These are phyloP conservation scores for Hippocampus barbouri DNA, from an alignment of 2,113 vertebrate species.

Conservation along the genomic window DNA sequence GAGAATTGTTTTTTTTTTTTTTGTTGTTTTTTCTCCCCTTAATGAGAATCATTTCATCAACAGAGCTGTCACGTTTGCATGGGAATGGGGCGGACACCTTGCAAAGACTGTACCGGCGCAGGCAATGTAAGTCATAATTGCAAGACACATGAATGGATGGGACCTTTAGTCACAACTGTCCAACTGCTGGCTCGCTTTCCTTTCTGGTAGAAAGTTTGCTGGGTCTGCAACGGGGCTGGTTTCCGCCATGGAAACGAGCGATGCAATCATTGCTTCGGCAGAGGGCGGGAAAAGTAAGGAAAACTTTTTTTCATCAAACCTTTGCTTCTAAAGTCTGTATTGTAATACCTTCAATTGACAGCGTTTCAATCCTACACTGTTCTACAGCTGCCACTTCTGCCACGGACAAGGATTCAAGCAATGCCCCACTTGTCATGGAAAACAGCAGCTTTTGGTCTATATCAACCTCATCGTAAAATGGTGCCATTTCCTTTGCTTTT, in stretches of 20 bases:
- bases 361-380: background rate
- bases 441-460: constrained; percentile 66
- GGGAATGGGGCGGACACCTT: constrained; percentile 67
- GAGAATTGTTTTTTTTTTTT: background rate
- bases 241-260: constrained; percentile 26
- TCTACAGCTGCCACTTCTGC: constrained; percentile 62
- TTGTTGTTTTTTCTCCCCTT: background rate
- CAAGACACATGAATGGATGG: background rate
- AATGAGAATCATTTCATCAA: constrained; percentile 5
- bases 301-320: background rate
- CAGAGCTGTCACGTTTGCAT: constrained; percentile 71
- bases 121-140: constrained; percentile 68
- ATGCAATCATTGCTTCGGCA: constrained; percentile 68
- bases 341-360: background rate
- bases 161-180: background rate
- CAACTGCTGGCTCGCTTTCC: constrained; percentile 2
- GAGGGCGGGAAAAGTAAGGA: constrained; percentile 69
- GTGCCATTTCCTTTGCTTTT: constrained; percentile 30
- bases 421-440: constrained; percentile 58
- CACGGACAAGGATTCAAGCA: constrained; percentile 42
- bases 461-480: constrained; percentile 70
- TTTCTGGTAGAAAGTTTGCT: constrained; percentile 69
- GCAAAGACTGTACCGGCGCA: constrained; percentile 65
- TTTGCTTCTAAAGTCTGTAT: background rate
- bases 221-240: constrained; percentile 73